Evolutionary conservation across 1,140 invertebrate species (phyloP).

Genomic region (Heliconius eleuchia): DNA sequence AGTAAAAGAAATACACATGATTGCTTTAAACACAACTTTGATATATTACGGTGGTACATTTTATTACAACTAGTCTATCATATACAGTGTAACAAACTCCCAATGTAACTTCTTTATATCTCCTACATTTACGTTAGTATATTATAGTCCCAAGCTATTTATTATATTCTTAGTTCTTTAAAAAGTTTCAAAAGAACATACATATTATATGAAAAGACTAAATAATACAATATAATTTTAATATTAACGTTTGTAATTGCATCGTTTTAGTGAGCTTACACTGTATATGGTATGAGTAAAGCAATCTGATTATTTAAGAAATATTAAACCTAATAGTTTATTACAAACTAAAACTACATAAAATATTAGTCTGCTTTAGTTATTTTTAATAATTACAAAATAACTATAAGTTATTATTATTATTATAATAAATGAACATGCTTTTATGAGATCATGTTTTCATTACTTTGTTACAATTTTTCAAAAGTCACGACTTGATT

Average conservation of each 20-base stretch:
- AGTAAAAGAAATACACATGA: slow-evolving; percentile 2
- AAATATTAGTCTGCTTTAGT: neutral
- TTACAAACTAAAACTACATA: neutral
- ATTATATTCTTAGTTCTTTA: no score
- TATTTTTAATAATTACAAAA: slow-evolving; percentile 1
- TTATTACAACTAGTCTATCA: neutral
- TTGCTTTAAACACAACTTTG: slow-evolving; percentile 4
- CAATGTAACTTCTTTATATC: no score
- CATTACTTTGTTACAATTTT: neutral
- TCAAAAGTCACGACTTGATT: neutral
- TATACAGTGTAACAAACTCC: neutral
- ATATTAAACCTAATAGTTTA: neutral
- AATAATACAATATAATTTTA: no score
- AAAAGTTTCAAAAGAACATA: no score
- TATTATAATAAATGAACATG: neutral
- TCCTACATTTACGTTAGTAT: no score
- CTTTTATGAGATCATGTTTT: slow-evolving; percentile 4
- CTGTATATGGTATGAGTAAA: neutral
- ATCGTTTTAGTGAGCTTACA: no score
- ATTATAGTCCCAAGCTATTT: no score
- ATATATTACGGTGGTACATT: slow-evolving; percentile 12
- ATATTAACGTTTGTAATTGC: no score
- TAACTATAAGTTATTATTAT: slow-evolving; percentile 1
- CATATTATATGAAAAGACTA: no score
- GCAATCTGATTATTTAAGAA: neutral